Percentiles rank a stretch among this genome's conserved stretches.
These are phyloP conservation scores for Isaurus tuberculatus DNA, from an alignment of 92 coral and sea anemone species.

Conservation along the genomic window DNA sequence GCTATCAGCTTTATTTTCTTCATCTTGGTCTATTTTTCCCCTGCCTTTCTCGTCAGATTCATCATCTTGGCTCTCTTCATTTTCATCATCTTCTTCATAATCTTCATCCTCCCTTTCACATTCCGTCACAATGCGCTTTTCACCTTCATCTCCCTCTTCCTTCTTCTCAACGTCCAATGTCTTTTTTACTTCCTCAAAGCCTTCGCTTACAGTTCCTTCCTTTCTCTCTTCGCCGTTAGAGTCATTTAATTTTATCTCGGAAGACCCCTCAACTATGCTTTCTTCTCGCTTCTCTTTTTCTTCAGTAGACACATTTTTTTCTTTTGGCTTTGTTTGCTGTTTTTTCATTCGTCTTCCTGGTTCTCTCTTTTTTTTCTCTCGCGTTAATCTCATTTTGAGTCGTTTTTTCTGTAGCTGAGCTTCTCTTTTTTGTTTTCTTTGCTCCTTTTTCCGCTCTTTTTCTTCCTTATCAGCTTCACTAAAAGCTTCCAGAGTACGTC, in stretches of 20 bases:
- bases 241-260: background rate
- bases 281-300: background rate
- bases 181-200: background rate
- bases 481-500: conserved; percentile 55
- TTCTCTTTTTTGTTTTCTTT: conserved; percentile 25
- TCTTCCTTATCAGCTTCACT: conserved; percentile 24
- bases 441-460: conserved; percentile 22
- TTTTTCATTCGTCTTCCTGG: conserved; percentile 5
- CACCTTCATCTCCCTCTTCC: too few relatives aligned
- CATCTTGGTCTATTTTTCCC: conserved; percentile 21
- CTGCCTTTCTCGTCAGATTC: background rate
- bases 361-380: conserved; percentile 18
- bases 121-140: too few relatives aligned
- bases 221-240: too few relatives aligned
- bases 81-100: background rate
- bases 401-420: conserved; percentile 11
- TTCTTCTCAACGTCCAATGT: background rate
- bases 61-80: background rate
- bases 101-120: too few relatives aligned
- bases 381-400: conserved; percentile 14
- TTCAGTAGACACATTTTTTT: conserved; percentile 1
- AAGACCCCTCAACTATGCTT: background rate
- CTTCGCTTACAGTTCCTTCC: background rate
- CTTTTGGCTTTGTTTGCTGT: conserved; percentile 3
- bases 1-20: conserved; percentile 16